Percentiles rank a stretch among this genome's conserved stretches.
These are phyloP conservation scores for Falco cherrug DNA, from an alignment of 2,797 vertebrate genomes.

Conservation along the genomic window DNA sequence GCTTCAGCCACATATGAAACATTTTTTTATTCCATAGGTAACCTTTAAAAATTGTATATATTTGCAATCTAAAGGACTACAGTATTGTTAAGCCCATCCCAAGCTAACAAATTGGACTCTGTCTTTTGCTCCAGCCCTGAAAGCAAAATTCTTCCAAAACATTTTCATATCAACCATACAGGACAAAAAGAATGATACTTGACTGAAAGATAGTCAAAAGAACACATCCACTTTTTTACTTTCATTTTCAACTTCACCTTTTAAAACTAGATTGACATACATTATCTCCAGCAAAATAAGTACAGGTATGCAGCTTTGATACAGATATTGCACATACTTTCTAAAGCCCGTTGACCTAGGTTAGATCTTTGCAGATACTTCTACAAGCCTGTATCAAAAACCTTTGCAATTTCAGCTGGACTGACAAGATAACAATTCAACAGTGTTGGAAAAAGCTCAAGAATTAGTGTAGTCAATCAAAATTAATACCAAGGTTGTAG, in stretches of 20 bases:
- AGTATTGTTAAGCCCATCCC: neutral
- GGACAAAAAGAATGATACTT: neutral
- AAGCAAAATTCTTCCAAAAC: neutral
- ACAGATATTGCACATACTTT: neutral
- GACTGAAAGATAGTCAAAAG: neutral
- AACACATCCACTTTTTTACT: neutral
- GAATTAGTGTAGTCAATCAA: constrained; percentile 14
- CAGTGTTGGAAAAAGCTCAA: neutral
- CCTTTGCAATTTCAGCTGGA: neutral
- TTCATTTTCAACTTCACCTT: neutral
- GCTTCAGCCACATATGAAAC: neutral
- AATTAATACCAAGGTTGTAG: neutral
- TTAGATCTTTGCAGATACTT: neutral
- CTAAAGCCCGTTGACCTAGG: neutral
- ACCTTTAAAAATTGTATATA: neutral
- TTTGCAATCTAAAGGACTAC: neutral
- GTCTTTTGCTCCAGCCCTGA: neutral
- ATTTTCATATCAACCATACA: neutral
- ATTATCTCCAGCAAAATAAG: neutral
- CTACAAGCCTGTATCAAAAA: neutral
- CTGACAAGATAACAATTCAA: neutral
- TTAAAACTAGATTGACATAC: neutral
- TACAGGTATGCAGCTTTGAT: neutral
- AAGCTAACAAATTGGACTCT: neutral
- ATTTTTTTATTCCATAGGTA: neutral